Evolutionary conservation across 2,797 vertebrate species (phyloP).

Genomic region (Poeciliopsis presidionis): DNA sequence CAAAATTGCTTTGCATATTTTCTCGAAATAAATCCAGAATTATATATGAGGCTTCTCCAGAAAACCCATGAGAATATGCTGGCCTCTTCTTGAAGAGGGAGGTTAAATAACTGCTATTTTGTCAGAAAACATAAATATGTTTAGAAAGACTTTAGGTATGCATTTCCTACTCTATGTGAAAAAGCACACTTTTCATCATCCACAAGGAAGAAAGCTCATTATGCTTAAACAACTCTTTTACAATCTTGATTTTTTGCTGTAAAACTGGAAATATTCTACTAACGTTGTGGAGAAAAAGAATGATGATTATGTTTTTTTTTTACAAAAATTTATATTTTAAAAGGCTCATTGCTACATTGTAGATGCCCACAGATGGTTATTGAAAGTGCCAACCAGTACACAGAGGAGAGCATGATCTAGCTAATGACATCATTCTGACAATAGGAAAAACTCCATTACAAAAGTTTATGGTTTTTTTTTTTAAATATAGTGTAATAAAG

Average conservation of each 20-base stretch:
- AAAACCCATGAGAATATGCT: not conserved
- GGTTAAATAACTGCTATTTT: not conserved
- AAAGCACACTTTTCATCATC: not conserved
- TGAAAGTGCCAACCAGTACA: not conserved
- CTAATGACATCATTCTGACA: not conserved
- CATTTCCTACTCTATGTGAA: not conserved
- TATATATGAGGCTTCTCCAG: not conserved
- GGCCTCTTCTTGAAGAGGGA: not conserved
- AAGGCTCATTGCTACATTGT: not conserved
- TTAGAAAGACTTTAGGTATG: not conserved
- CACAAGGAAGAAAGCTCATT: not conserved
- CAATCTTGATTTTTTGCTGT: not conserved
- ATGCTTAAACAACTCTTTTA: not conserved
- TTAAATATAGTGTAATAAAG: not conserved
- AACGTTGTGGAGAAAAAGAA: not conserved
- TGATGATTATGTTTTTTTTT: not conserved
- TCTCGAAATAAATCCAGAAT: not conserved
- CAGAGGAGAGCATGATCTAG: not conserved
- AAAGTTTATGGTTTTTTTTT: not conserved
- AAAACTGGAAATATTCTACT: not conserved
- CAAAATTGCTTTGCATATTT: not conserved
- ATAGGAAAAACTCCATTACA: not conserved
- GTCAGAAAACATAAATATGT: not conserved
- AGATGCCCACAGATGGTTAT: conserved; percentile 2
- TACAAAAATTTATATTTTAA: not conserved